Evolutionary conservation across 2,797 vertebrate species (phyloP).

Genomic region (Chromis chromis): DNA sequence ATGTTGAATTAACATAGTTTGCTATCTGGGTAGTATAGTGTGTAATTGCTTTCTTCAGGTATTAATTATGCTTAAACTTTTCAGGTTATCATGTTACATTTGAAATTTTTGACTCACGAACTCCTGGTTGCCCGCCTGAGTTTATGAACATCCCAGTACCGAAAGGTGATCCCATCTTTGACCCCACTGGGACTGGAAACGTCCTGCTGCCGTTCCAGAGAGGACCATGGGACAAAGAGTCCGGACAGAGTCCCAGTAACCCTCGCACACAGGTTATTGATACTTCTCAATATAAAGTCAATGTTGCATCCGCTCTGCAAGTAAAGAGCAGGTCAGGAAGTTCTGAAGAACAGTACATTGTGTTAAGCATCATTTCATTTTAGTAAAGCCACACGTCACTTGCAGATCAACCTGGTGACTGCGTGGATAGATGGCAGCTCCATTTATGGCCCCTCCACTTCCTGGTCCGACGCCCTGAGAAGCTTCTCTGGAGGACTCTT

Average conservation of each 20-base stretch:
- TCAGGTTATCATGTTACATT: constrained; percentile 91
- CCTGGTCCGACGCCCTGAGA: constrained; percentile 93
- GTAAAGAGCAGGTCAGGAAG: background rate
- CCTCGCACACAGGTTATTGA: constrained; percentile 88
- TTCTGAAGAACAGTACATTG: background rate
- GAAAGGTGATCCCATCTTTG: constrained; percentile 88
- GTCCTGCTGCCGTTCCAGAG: constrained; percentile 92
- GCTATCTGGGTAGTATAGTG: background rate
- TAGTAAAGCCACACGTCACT: background rate
- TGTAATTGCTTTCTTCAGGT: background rate
- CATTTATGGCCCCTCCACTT: constrained; percentile 92
- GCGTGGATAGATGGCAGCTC: constrained; percentile 97
- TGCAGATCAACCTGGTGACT: constrained; percentile 90
- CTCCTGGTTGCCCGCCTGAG: constrained; percentile 92
- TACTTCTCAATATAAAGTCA: background rate
- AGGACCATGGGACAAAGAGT: constrained; percentile 87
- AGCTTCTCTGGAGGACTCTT: constrained; percentile 88
- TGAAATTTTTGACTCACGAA: constrained; percentile 87
- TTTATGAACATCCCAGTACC: constrained; percentile 92
- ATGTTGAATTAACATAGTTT: no score
- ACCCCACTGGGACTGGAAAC: constrained; percentile 78
- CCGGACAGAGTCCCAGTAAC: constrained; percentile 92
- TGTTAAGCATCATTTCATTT: background rate
- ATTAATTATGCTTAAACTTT: background rate
- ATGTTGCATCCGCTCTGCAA: background rate